Evolutionary conservation across 2,797 vertebrate genomes (phyloP).

Genomic region (Myripristis murdjan): DNA sequence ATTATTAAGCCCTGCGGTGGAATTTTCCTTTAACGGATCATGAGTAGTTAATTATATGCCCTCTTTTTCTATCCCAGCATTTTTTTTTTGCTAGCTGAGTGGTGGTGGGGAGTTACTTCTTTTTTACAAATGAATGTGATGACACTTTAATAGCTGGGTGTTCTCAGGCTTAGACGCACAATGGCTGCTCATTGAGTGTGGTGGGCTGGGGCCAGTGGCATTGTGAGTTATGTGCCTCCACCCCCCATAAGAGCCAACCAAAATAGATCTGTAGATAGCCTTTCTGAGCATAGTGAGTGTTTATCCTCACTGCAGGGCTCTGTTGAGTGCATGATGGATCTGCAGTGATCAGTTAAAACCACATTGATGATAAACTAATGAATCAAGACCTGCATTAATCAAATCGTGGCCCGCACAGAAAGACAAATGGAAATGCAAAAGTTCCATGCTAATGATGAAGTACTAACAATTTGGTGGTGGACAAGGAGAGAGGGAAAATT

Average conservation of each 20-base stretch:
- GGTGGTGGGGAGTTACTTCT: slow-evolving; percentile 21
- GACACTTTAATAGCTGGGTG: slow-evolving; percentile 82
- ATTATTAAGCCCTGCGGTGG: slow-evolving; percentile 38
- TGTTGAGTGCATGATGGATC: slow-evolving; percentile 83
- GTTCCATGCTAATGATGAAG: slow-evolving; percentile 99
- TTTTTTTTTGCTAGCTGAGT: slow-evolving; percentile 20
- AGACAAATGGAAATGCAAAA: slow-evolving; percentile 99
- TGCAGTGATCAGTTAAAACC: slow-evolving; percentile 96
- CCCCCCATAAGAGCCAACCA: slow-evolving; percentile 58
- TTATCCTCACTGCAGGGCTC: slow-evolving; percentile 66
- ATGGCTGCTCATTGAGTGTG: slow-evolving; percentile 77
- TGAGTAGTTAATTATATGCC: slow-evolving; percentile 47
- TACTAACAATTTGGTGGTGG: slow-evolving; percentile 98
- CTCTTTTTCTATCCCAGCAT: slow-evolving; percentile 44
- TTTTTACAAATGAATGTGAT: slow-evolving; percentile 78
- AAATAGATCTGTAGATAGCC: slow-evolving; percentile 72
- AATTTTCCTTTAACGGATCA: slow-evolving; percentile 45
- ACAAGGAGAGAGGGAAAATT: slow-evolving; percentile 97
- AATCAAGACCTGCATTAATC: slow-evolving; percentile 99
- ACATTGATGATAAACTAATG: slow-evolving; percentile 99
- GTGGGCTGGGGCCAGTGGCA: slow-evolving; percentile 66
- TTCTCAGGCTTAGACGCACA: slow-evolving; percentile 73
- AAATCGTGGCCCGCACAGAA: slow-evolving; percentile 88
- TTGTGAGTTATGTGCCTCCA: slow-evolving; percentile 77
- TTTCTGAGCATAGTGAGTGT: slow-evolving; percentile 64